phyloP scores from a whole-genome alignment of 2,797 vertebrate genomes.

The Micromesistius poutassou region DNA sequence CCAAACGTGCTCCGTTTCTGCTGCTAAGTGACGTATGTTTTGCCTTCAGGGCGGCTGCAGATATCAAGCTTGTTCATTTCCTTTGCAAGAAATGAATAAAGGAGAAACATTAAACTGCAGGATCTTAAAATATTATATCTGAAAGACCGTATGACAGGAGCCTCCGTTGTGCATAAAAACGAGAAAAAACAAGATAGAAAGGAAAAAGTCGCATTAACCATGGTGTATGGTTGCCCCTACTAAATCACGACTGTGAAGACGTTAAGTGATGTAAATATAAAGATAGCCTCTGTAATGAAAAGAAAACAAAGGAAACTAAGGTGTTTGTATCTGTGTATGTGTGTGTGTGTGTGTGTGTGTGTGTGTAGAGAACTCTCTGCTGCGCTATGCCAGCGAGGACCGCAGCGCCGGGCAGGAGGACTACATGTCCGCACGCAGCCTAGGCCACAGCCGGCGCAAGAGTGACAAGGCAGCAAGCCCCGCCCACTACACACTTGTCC shows the following conservation, averaged over 20 bases:
- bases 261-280: background rate
- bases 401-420: slow-evolving; percentile 84
- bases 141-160: slow-evolving; percentile 44
- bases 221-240: background rate
- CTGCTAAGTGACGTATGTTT: slow-evolving; percentile 56
- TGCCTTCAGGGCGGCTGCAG: slow-evolving; percentile 43
- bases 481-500: slow-evolving; percentile 87
- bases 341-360: slow-evolving; percentile 20
- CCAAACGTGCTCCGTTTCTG: slow-evolving; percentile 54
- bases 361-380: slow-evolving; percentile 83
- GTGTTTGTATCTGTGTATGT: background rate
- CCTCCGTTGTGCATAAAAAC: slow-evolving; percentile 27
- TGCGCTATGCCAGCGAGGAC: slow-evolving; percentile 93
- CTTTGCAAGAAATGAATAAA: slow-evolving; percentile 41
- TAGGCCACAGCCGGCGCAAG: slow-evolving; percentile 93
- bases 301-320: background rate
- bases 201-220: background rate
- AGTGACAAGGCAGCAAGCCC: slow-evolving; percentile 88
- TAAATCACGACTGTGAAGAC: background rate
- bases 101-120: slow-evolving; percentile 60
- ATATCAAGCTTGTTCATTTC: slow-evolving; percentile 48
- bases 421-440: slow-evolving; percentile 89
- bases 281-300: background rate
- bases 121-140: slow-evolving; percentile 16
- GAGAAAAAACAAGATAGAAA: background rate